Evolutionary conservation across 2,113 vertebrate species (phyloP), one percentile per base, ranked within the genome.

Genomic region (Urocitellus parryii): DNA sequence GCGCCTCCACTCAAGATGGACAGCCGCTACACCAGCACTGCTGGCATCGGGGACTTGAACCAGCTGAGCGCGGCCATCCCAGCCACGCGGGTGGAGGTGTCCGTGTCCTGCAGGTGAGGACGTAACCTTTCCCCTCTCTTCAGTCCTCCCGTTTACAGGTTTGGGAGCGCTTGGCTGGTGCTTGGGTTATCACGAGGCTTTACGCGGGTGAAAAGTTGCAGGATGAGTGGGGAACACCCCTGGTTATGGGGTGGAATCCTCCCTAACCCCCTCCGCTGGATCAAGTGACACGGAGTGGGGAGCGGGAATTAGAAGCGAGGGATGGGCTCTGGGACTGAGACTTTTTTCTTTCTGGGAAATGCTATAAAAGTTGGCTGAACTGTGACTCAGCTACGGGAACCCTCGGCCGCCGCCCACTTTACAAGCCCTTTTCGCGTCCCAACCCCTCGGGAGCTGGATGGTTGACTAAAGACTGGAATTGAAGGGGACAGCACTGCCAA

Each of bases 11-110:
- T 56, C 96, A 67, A n/a, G 53, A 98, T 98, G 97, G 97, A 98
- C 96, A 97, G 97, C 93, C 97, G 97, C 91, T 84, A 87, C 93
- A 96, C 96, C 87, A 97, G 97, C 96, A 42, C 96, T 0, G 84
- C 99, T 98, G 99, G 99, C 82, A 98, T 99, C 87, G 99, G 99
- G 97, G 99, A 99, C 98, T 99, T 99, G 91, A 99, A 99, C 98
- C 98, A 99, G 48, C 99, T 99, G 98, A 99, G 99, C 96, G 99
- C 99, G 37, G 99, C 99, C 97, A 99, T 99, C 97, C 99, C 99
- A 25, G 99, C 99, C 97, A 99, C 99, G 94, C 99, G 99, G 98
- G 99, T 99, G 99, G 99, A 99, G 98, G 98, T 99, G 93, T 99
- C 99, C 11, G 99, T 99, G 58, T 99, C 99, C 48, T 99, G 99